phyloP scores from a whole-genome alignment of 2,888 invertebrate genomes.

The Catocala nupta region DNA sequence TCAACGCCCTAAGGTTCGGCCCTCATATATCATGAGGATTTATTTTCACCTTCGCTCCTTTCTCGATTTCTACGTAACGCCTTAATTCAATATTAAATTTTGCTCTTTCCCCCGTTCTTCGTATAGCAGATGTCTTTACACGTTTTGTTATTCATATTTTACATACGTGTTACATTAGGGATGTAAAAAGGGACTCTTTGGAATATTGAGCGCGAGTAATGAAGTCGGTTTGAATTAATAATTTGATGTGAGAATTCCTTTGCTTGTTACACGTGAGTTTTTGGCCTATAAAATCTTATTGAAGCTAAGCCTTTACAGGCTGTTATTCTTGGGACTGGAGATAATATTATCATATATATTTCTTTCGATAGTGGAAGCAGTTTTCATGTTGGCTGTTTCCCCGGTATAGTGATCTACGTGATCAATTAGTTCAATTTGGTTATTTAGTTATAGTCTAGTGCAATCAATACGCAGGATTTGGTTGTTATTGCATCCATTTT shows the following conservation, averaged over 20 bases:
- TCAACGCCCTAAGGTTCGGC: constrained; percentile 75
- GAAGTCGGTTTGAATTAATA: constrained; percentile 47
- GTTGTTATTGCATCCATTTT: too few species aligned
- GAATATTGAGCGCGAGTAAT: constrained; percentile 46
- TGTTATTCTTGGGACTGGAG: background rate
- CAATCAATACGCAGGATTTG: too few species aligned
- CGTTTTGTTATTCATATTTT: constrained; percentile 84
- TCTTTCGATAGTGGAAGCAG: too few species aligned
- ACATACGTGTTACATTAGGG: constrained; percentile 67
- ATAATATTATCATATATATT: background rate
- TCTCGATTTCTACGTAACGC: constrained; percentile 84
- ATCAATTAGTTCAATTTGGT: too few species aligned
- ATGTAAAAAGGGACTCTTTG: constrained; percentile 49
- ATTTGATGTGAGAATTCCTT: constrained; percentile 29
- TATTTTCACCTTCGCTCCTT: constrained; percentile 81
- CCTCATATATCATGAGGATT: constrained; percentile 84
- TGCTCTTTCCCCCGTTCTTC: constrained; percentile 72
- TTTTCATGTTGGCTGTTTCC: too few species aligned
- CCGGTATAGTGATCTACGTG: too few species aligned
- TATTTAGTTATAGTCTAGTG: too few species aligned
- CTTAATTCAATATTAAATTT: constrained; percentile 87
- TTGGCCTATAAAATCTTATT: constrained; percentile 8
- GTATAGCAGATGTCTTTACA: constrained; percentile 78
- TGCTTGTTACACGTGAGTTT: constrained; percentile 12
- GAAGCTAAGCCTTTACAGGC: background rate